Base-by-base conservation (phyloP, 2,888 invertebrate species). In the Taphrorychus bicolor region DNA sequence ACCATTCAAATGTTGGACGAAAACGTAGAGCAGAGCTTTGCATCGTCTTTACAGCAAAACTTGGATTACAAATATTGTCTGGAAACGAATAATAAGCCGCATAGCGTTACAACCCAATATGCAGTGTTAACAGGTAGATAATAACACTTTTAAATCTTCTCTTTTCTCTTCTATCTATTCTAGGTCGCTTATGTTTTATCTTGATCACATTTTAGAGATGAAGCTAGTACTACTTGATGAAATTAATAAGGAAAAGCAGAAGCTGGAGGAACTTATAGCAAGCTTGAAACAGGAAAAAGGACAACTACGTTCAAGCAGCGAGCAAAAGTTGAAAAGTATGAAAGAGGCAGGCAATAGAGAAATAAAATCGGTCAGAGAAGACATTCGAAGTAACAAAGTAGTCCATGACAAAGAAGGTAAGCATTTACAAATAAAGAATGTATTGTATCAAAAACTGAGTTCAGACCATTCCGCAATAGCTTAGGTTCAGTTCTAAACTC, bases 81-180 rank as follows among this genome's bases (percentile, higher is more conserved):
- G n/a, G 66, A 69, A 40, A n/a, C n/a, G n/a, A 65, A 22, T 21
- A 61, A 70, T 18, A 45, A 61, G 52, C 32, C 32, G 7, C 21
- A 51, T 32, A 67, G 70, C 58, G 24, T 70, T 11, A 72, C 62
- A 24, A 64, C 57, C 5, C 71, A 73, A 62, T 73, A 69, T 59
- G 52, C 71, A 18, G n/a, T 14, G 19, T 61, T 70, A 16, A 54
- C 66, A 69, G 73, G 72, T 73, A 69, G 66, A 41, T 62, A 32
- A 32, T n/a, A n/a, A n/a, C n/a, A n/a, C n/a, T n/a, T n/a, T n/a
- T n/a, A 32, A 1, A 9, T 7, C 32, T 32, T 32, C 32, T 3
- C 11, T 32, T 11, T 32, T 2, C 1, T 2, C 3, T 32, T 32
- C 11, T 32, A n/a, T n/a, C n/a, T n/a, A n/a, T n/a, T n/a, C n/a